Evolutionary conservation across 1,140 invertebrate species (phyloP), one percentile per base, ranked within the genome.

Genomic region (Panagrolaimus sp.): DNA sequence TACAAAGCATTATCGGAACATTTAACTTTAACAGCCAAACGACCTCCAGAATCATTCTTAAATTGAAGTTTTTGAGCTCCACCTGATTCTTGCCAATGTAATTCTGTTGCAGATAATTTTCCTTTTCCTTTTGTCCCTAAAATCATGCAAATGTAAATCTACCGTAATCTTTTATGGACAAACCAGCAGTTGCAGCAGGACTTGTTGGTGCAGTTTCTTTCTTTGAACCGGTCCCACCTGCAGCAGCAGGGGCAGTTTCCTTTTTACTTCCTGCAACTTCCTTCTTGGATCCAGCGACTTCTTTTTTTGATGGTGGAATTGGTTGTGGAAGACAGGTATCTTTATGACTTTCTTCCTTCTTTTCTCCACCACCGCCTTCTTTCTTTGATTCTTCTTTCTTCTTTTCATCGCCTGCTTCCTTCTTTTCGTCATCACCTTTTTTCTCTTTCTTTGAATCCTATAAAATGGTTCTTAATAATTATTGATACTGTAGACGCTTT

Each of bases 1-100:
- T 64, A 64, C 12, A 64, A 21, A 12, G 38, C 10, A 43, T 64
- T 64, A n/a, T 64, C 63, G 28, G 63, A 64, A 28, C 63, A 64
- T 17, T 64, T 64, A 12, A 64, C 28, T 43, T 64, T 64, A 17
- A 64, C 43, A 1, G 63, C 63, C 17, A 32, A 43, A 15, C 63
- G 63, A 17, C 14, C 28, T 43, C 28, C 17, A 8, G 63, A 38
- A 9, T 32, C 28, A 43, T 64, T 64, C 43, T 64, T 43, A 0
- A 43, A 17, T 8, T 32, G 17, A 9, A 64, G 17, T 8, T 17
- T 43, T n/a, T 28, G 28, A 14, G 38, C 28, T 0, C 63, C 63
- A 15, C 63, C 63, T 1, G 15, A 12, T 17, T 58, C 52, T 12
- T 21, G 52, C 21, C 28, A 58, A 58, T 58, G 52, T 21, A 58